Conservation (phyloP, 2,113 vertebrate genomes). For the Choloepus hoffmanni region DNA sequence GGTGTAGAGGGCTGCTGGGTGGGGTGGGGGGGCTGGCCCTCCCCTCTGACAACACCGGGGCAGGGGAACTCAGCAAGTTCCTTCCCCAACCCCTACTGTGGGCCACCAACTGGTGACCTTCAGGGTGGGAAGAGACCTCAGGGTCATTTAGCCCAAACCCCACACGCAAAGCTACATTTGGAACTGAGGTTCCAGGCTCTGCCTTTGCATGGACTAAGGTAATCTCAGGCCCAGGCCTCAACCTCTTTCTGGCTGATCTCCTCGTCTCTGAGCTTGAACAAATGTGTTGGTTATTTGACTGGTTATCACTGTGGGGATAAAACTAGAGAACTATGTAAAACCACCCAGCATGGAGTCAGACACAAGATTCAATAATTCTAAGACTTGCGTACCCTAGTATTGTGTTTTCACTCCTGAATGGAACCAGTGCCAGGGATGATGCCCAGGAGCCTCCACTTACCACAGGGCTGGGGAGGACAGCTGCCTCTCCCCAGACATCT, state of each 20-base stretch:
- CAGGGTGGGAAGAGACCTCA: not conserved
- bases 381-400: not conserved
- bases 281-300: not conserved
- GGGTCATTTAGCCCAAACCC: not conserved
- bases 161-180: not conserved
- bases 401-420: not conserved
- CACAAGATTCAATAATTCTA: not conserved
- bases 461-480: constrained; percentile 86
- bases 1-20: not conserved
- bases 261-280: not conserved
- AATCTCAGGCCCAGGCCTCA: not conserved
- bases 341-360: not conserved
- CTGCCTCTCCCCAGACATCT: constrained; percentile 86
- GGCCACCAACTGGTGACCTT: not conserved
- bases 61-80: not conserved
- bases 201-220: not conserved
- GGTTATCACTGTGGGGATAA: not conserved
- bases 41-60: not conserved
- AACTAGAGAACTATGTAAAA: not conserved
- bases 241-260: not conserved
- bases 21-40: not conserved
- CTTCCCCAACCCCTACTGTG: not conserved
- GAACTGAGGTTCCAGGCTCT: not conserved
- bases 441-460: constrained; percentile 79
- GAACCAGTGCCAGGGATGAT: not conserved